Evolutionary conservation across 2,113 vertebrate species (phyloP).

Genomic region (Oreamnos americanus): DNA sequence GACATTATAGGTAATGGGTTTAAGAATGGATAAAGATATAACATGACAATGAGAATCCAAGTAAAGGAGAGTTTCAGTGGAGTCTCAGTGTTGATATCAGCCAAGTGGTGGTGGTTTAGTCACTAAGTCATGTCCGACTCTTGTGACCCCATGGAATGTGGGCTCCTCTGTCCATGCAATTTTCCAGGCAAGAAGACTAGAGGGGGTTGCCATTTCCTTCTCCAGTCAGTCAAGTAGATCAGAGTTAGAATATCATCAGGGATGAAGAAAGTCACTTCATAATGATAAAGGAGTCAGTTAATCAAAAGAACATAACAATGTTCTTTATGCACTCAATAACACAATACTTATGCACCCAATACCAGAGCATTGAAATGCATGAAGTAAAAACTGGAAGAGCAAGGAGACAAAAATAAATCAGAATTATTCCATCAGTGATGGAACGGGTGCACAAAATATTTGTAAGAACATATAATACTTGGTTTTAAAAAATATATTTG

Average conservation of each 20-base stretch:
- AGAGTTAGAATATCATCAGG: neutral
- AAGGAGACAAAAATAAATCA: neutral
- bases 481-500: neutral
- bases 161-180: neutral
- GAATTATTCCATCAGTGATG: neutral
- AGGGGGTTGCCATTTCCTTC: neutral
- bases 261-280: neutral
- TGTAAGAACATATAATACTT: neutral
- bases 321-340: neutral
- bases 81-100: neutral
- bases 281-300: neutral
- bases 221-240: neutral
- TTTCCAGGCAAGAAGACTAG: neutral
- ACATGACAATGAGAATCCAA: neutral
- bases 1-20: neutral
- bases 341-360: neutral
- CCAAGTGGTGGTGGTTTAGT: neutral
- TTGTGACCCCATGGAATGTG: neutral
- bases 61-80: neutral
- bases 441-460: neutral
- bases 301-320: neutral
- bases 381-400: neutral
- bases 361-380: neutral
- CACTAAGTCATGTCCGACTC: neutral
- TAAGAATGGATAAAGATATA: neutral